Base-by-base conservation (phyloP, 2,113 vertebrate genomes). In the Prietella phreatophila region DNA sequence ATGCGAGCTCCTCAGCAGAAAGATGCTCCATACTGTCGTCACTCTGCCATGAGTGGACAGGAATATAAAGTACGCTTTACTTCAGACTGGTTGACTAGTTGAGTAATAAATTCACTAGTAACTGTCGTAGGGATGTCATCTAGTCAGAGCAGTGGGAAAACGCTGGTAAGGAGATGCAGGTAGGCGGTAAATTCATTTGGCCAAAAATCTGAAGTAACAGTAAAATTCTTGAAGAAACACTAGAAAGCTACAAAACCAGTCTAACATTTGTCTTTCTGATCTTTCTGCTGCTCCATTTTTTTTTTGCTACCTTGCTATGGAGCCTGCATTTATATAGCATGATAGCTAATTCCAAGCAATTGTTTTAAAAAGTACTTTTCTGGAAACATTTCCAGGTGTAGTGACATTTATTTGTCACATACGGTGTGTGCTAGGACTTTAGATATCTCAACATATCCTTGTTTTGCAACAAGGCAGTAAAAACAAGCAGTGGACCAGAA, bases 1-100 rank as follows among this genome's bases (percentile, higher is more conserved):
- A 97, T 8, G 96, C 98, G 4, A 96, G 96, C 89, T 98, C 98
- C 50, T 98, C 98, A 17, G 96, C 93, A 0, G 97, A 97, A 42
- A 99, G 93, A 89, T 97, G 94, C 87, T 97, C 97, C 86, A 98
- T 96, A 81, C 95, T 97, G 92, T 95, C 94, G 80, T 96, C 95
- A 33, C 96, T 97, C 98, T 99, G 55, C n/a, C 56, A 36, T 11
- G 53, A 17, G 58, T 0, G 3, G 17, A 85, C 63, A 83, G n/a
- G 81, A 63, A 82, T 25, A 20, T 25, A 60, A 25, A 25, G 56
- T 14, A 25, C 11, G 79, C 30, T 82, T 82, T 15, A 82, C 20
- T 58, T 82, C 55, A 61, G 56, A 60, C 3, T 58, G n/a, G 17
- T 36, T 61, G 36, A 42, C 7, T 33, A 19, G n/a, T 36, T 36